Evolutionary conservation across 2,888 invertebrate genomes (phyloP), one percentile per base, ranked within the genome.

Genomic region (Lepidochrysops patricia): DNA sequence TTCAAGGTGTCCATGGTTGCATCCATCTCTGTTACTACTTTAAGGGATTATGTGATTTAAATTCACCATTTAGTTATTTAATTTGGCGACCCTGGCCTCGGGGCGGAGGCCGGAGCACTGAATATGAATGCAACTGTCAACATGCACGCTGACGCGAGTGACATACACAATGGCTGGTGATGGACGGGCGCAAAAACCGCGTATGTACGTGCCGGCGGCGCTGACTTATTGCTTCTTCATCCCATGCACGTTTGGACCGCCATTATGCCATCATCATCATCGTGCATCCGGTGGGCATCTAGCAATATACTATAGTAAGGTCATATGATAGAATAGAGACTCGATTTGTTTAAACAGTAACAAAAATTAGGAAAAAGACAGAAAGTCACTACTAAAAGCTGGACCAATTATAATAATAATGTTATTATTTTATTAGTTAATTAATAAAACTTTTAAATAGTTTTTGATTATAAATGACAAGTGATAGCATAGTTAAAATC

Each of bases 51-150:
- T 63, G 63, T 63, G 58, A 5, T 37, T 62, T 60, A 61, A 65
- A 65, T 58, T 57, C 58, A 57, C 25, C 29, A 61, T 57, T n/a
- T 19, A 43, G 43, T 57, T 60, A 60, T 64, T 65, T 60, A 63
- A 43, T 48, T 60, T 52, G 50, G 61, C 60, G 60, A 64, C 61
- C 63, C 58, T 62, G 57, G n/a, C n/a, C n/a, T n/a, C n/a, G n/a
- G n/a, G n/a, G n/a, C n/a, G n/a, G 60, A 58, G 25, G 50, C 60
- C 62, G 25, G 54, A 57, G 68, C 32, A 4, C 27, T 67, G 72
- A 73, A 76, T 77, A 80, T 77, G 76, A 77, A 80, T 65, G 68
- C 72, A 63, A 63, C 68, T 67, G 65, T 64, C 67, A 70, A 66
- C 66, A 64, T 74, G 81, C 78, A 80, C 80, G 78, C 77, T 63